Base-by-base conservation (phyloP, 2,797 vertebrate species). In the Rousettus madagascariensis region DNA sequence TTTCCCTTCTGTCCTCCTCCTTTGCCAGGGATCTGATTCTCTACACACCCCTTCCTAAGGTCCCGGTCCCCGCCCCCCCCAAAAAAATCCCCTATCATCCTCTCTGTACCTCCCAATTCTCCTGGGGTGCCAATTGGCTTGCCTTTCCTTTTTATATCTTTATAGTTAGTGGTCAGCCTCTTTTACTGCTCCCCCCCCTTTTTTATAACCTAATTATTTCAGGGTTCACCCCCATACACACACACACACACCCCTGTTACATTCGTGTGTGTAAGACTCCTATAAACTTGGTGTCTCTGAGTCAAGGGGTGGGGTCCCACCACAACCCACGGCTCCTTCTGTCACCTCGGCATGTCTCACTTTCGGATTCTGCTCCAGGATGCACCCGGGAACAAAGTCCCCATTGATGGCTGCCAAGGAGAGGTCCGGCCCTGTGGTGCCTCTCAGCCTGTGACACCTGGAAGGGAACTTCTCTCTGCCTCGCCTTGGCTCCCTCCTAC, bases 281-380 rank as follows among this genome's bases (percentile, higher is more conserved):
- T 11, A 0, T 28, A 11, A 0, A 0, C 17, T 13, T 43, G 59
- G 94, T n/a, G 8, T 36, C 51, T 90, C 28, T 28, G 49, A 4
- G 72, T 16, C 69, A 36, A 7, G 51, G 74, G 33, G 33, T 72
- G 88, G 68, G 38, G 55, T 28, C 91, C 57, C 38, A 17, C 3
- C 55, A 69, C 2, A 0, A 51, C 6, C 6, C 19, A 30, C 2
- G 9, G 15, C 77, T 84, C 46, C 33, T 28, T 38, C 24, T 26
- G 84, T 80, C 77, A 68, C 6, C 65, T 66, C 11, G 19, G n/a
- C 19, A 0, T 11, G 41, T 72, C 68, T 20, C 0, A 4, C 22
- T 87, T 83, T 86, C 4, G 72, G 96, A 91, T 75, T 84, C 36
- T 9, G 90, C 87, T 82, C 92, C 57, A 95, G 88, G 19, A 8